Evolutionary conservation across 1,140 invertebrate species (phyloP).

Genomic region (Ceratina japonica): DNA sequence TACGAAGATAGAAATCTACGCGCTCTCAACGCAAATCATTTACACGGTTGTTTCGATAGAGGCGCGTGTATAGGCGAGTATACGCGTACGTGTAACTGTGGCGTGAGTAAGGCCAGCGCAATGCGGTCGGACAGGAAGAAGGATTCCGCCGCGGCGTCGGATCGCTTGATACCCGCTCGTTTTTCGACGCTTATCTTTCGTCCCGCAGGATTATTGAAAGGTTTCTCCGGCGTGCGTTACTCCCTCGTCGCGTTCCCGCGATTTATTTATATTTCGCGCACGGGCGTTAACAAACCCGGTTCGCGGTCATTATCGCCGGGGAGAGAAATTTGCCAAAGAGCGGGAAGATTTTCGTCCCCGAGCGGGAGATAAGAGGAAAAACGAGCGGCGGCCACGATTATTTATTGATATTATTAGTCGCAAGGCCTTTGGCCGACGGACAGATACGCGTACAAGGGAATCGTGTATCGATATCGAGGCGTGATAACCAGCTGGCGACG

Average conservation of each 20-base stretch:
- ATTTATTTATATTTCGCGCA: slow-evolving; percentile 11
- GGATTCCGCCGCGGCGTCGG: slow-evolving; percentile 26
- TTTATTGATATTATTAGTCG: slow-evolving; percentile 35
- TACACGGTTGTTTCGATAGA: slow-evolving; percentile 19
- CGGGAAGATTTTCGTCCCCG: background rate
- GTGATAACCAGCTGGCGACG: slow-evolving; percentile 33
- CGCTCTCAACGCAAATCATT: background rate
- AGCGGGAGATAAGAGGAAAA: background rate
- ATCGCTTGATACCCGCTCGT: slow-evolving; percentile 37
- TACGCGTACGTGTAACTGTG: background rate
- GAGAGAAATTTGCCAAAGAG: background rate
- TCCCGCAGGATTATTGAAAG: slow-evolving; percentile 38
- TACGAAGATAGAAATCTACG: background rate
- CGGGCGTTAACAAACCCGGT: background rate
- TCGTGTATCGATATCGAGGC: slow-evolving; percentile 39
- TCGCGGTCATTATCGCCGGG: background rate
- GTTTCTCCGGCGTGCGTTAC: slow-evolving; percentile 11
- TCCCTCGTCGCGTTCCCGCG: background rate
- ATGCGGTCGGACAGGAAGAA: slow-evolving; percentile 52
- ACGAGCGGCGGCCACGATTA: background rate
- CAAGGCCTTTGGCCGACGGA: slow-evolving; percentile 1
- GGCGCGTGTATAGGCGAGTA: background rate
- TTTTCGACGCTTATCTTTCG: slow-evolving; percentile 34
- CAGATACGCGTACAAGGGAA: slow-evolving; percentile 19
- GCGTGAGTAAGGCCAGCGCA: slow-evolving; percentile 45